These are phyloP conservation scores for Gasterosteus nipponicus DNA, from an alignment of 2,113 vertebrate species.

Conservation along the genomic window DNA sequence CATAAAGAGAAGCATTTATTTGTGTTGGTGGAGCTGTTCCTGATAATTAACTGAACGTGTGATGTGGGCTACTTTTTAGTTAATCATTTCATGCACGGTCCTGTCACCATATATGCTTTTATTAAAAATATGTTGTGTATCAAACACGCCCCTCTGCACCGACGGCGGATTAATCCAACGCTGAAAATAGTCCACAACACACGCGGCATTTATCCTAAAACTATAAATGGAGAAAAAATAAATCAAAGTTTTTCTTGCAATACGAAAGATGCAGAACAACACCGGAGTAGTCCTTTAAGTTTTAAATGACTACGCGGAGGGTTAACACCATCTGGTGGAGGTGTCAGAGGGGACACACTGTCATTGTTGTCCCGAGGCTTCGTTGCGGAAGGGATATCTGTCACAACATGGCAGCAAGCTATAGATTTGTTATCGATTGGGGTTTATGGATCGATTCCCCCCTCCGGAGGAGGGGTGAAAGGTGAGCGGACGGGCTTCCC, in stretches of 20 bases:
- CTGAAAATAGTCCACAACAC: background rate
- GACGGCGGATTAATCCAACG: background rate
- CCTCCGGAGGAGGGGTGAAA: conserved; percentile 51
- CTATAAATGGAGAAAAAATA: background rate
- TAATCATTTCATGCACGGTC: background rate
- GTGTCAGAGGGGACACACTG: background rate
- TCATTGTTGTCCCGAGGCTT: conserved; percentile 35
- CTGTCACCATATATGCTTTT: background rate
- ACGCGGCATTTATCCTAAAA: background rate
- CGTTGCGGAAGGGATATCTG: conserved; percentile 53
- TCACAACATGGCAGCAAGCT: conserved; percentile 41
- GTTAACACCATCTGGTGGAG: background rate
- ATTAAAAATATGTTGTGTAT: background rate
- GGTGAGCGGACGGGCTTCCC: conserved; percentile 58
- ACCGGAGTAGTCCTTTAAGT: background rate
- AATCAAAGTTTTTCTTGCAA: background rate
- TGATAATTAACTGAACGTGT: conserved; percentile 22
- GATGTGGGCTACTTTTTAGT: background rate
- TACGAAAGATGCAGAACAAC: background rate
- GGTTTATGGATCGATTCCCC: conserved; percentile 58
- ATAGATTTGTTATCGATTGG: conserved; percentile 65
- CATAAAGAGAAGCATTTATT: background rate
- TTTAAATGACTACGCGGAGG: background rate
- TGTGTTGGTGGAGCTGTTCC: conserved; percentile 43
- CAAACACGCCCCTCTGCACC: background rate